These are phyloP conservation scores for Porites evermanni DNA, from an alignment of 92 coral and sea anemone genomes.

Conservation along the genomic window DNA sequence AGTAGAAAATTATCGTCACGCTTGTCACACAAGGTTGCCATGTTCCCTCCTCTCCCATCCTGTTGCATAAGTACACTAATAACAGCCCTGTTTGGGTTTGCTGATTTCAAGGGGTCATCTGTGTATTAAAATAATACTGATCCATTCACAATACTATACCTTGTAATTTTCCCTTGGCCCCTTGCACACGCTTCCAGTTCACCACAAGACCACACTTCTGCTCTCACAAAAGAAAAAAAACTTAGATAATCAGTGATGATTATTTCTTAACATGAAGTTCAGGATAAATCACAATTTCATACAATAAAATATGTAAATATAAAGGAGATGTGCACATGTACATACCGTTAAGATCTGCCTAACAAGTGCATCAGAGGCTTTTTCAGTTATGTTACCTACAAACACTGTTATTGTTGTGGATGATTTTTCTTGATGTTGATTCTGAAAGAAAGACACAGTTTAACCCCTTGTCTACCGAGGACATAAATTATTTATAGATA, in stretches of 20 bases:
- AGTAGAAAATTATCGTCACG: too few species aligned
- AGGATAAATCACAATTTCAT: neutral
- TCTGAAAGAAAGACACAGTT: slow-evolving; percentile 21
- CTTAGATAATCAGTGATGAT: neutral
- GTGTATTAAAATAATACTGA: too few species aligned
- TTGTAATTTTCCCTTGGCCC: slow-evolving; percentile 97
- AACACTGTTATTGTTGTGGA: slow-evolving; percentile 93
- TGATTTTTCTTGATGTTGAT: slow-evolving; percentile 43
- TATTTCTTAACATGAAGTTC: neutral
- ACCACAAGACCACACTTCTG: slow-evolving; percentile 98
- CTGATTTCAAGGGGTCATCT: too few species aligned
- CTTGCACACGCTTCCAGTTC: slow-evolving; percentile 97
- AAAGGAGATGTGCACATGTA: neutral
- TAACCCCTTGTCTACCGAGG: neutral
- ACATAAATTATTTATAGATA: too few species aligned
- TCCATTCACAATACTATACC: slow-evolving; percentile 47
- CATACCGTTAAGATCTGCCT: slow-evolving; percentile 98
- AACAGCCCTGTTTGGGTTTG: too few species aligned
- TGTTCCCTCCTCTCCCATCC: too few species aligned
- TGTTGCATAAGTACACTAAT: too few species aligned
- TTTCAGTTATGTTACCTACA: slow-evolving; percentile 99
- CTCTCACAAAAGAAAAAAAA: slow-evolving; percentile 19
- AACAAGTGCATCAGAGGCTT: slow-evolving; percentile 97
- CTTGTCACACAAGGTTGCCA: too few species aligned
- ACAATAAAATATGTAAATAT: neutral